These are phyloP conservation scores for Papilio xuthus DNA, from an alignment of 1,140 invertebrate genomes.

Conservation along the genomic window DNA sequence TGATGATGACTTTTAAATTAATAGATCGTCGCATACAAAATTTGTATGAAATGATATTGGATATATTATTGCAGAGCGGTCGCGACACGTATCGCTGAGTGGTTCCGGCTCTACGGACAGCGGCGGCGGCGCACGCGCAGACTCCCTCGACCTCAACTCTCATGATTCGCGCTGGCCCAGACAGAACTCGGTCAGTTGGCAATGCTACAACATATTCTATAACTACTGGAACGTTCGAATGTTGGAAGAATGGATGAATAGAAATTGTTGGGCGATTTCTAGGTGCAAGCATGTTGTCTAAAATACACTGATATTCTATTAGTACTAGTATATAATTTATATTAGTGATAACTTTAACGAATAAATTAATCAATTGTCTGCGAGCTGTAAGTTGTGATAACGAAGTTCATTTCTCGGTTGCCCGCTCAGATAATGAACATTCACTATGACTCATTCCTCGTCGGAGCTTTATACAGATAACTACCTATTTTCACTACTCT, in stretches of 20 bases:
- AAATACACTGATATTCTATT: too few relatives aligned
- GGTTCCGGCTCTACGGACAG: constrained; percentile 90
- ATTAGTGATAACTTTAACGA: too few relatives aligned
- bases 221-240: too few relatives aligned
- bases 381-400: background rate
- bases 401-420: too few relatives aligned
- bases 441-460: background rate
- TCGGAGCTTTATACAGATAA: constrained; percentile 33
- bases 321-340: too few relatives aligned
- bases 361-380: background rate
- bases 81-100: constrained; percentile 89
- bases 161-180: constrained; percentile 87
- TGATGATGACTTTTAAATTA: too few relatives aligned
- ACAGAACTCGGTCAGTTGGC: constrained; percentile 91
- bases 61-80: constrained; percentile 84
- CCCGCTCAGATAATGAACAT: background rate
- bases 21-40: too few relatives aligned
- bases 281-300: too few relatives aligned
- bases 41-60: too few relatives aligned
- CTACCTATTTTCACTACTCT: background rate
- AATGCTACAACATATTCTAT: background rate
- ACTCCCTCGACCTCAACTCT: constrained; percentile 90
- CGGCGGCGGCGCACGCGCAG: constrained; percentile 90
- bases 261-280: too few relatives aligned
- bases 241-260: too few relatives aligned